phyloP scores from a whole-genome alignment of 2,797 vertebrate species.

The Syngnathus acus region DNA sequence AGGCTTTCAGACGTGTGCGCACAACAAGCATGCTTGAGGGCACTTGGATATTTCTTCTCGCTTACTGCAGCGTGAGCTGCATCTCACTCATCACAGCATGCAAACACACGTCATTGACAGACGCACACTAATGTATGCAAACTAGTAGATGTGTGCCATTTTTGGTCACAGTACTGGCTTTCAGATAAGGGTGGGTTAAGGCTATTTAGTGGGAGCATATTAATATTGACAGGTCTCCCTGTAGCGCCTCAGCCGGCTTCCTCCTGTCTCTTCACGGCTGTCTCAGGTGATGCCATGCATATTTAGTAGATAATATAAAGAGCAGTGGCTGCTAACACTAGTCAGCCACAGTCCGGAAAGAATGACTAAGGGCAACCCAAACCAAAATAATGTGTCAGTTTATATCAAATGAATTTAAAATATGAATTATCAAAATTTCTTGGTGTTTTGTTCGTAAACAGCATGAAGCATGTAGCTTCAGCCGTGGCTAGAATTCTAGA shows the following conservation, averaged over 20 bases:
- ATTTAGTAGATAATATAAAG: conserved; percentile 51
- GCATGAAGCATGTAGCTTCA: no score
- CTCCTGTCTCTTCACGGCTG: neutral
- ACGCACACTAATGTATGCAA: conserved; percentile 2
- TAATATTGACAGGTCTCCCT: conserved; percentile 41
- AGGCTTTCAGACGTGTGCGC: neutral
- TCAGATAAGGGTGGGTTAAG: conserved; percentile 7
- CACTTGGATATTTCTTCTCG: conserved; percentile 1
- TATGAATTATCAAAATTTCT: no score
- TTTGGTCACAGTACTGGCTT: conserved; percentile 5
- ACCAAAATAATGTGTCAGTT: no score
- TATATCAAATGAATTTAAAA: no score
- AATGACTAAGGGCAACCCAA: conserved; percentile 1
- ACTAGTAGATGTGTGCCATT: neutral
- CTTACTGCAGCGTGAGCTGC: conserved; percentile 12
- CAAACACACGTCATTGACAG: conserved; percentile 4
- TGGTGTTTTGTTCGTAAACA: no score
- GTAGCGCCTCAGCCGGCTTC: conserved; percentile 22
- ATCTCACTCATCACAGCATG: conserved; percentile 9
- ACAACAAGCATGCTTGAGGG: conserved; percentile 7
- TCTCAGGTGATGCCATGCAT: conserved; percentile 55
- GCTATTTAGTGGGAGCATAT: conserved; percentile 23
- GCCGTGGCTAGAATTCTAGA: no score
- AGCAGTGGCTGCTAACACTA: conserved; percentile 21
- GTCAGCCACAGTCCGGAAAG: conserved; percentile 36